These are phyloP conservation scores for Perca schrenkii DNA, from an alignment of 2,113 vertebrate species.

Conservation along the genomic window DNA sequence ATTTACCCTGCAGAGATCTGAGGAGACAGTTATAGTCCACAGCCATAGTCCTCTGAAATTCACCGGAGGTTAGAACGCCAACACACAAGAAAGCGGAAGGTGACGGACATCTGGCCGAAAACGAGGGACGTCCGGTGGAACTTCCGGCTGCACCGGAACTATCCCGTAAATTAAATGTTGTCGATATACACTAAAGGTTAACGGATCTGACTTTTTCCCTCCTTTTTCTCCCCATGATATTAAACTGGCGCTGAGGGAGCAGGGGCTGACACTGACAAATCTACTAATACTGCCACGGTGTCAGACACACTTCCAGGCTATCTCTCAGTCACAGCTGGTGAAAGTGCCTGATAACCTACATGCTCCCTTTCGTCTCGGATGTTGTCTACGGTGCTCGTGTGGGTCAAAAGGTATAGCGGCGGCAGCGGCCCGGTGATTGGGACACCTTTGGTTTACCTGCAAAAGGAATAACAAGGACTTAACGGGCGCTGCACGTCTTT, in stretches of 20 bases:
- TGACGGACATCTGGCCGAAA: too few species aligned
- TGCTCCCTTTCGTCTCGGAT: constrained; percentile 32
- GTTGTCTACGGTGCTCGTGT: constrained; percentile 24
- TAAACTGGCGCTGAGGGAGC: constrained; percentile 33
- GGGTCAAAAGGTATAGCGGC: constrained; percentile 36
- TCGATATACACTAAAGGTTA: not conserved
- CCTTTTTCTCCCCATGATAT: constrained; percentile 10
- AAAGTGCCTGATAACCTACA: constrained; percentile 58
- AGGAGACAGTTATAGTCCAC: too few species aligned
- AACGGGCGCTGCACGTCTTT: too few species aligned
- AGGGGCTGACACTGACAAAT: constrained; percentile 55
- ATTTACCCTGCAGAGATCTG: too few species aligned
- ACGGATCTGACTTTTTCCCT: not conserved
- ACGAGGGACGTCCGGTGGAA: too few species aligned
- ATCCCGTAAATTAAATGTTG: too few species aligned
- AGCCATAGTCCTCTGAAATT: too few species aligned
- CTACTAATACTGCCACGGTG: constrained; percentile 44
- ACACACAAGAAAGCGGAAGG: too few species aligned
- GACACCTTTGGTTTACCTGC: constrained; percentile 29
- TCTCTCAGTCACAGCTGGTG: constrained; percentile 53
- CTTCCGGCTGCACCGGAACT: too few species aligned
- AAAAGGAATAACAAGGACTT: constrained; percentile 2
- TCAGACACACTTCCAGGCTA: constrained; percentile 54
- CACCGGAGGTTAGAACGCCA: too few species aligned
- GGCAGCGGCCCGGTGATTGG: not conserved